Evolutionary conservation across 2,113 vertebrate species (phyloP).

Genomic region (Vidua chalybeata): DNA sequence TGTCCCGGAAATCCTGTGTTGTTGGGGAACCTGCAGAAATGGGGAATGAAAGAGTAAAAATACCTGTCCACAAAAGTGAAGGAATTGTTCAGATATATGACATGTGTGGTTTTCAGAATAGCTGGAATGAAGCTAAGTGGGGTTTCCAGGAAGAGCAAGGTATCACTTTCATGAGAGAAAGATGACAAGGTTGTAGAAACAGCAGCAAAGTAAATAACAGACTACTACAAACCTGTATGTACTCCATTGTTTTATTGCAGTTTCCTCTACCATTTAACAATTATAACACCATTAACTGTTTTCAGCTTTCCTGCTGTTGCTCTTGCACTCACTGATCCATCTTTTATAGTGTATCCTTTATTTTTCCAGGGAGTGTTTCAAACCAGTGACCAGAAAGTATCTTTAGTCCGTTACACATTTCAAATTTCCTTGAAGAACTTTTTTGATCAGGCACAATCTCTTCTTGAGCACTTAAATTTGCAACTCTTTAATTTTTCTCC

Average conservation of each 20-base stretch:
- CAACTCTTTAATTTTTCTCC: background rate
- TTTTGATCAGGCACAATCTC: background rate
- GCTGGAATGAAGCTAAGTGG: background rate
- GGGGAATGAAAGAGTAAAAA: background rate
- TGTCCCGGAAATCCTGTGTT: background rate
- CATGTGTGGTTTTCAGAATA: background rate
- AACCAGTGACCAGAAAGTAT: background rate
- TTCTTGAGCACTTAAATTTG: background rate
- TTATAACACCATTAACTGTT: background rate
- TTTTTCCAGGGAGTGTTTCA: background rate
- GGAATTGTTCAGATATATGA: rapidly evolving
- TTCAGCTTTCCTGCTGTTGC: background rate
- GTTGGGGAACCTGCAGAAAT: background rate
- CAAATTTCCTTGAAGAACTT: background rate
- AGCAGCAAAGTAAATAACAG: background rate
- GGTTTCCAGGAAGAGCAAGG: background rate
- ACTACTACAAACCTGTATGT: background rate
- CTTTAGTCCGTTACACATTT: background rate
- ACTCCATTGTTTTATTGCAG: background rate
- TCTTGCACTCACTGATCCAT: background rate
- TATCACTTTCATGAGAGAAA: background rate
- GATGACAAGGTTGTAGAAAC: background rate
- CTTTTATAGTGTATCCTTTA: background rate
- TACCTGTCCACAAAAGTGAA: background rate
- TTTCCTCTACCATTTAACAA: background rate